Evolutionary conservation across 2,888 invertebrate species (phyloP).

Genomic region (Pachydiplax longipennis): DNA sequence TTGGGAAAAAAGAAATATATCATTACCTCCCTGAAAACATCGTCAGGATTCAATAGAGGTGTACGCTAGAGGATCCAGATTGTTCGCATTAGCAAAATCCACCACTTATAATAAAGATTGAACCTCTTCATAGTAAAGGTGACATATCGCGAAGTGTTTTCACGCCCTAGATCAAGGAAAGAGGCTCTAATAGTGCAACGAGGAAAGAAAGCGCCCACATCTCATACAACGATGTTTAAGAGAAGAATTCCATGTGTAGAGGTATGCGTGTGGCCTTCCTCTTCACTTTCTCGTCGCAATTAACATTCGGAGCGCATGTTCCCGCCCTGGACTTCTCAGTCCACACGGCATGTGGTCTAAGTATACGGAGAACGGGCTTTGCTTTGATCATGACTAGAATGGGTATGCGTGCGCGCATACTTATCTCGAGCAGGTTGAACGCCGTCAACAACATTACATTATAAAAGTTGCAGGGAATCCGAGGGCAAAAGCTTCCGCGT

Average conservation of each 20-base stretch:
- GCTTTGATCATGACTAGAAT: not conserved
- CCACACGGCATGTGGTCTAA: not conserved
- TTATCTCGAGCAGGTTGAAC: not conserved
- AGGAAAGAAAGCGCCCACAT: not conserved
- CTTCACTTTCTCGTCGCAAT: not conserved
- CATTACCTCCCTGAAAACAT: no score
- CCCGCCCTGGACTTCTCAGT: not conserved
- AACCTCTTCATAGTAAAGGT: no score
- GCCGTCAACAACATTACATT: not conserved
- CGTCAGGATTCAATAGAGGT: no score
- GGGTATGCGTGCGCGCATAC: not conserved
- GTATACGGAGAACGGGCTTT: not conserved
- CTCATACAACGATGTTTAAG: not conserved
- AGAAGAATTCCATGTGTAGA: not conserved
- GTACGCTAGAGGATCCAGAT: no score
- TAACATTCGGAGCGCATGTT: not conserved
- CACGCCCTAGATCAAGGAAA: no score
- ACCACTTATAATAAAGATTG: no score
- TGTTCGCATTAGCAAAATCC: no score
- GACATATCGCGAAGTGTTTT: no score
- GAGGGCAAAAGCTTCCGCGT: no score
- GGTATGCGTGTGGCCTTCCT: not conserved
- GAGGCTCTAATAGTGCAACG: no score
- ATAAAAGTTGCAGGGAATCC: no score
- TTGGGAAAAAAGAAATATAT: no score